Evolutionary conservation across 2,113 vertebrate species (phyloP).

Genomic region (Bambusicola thoracicus): DNA sequence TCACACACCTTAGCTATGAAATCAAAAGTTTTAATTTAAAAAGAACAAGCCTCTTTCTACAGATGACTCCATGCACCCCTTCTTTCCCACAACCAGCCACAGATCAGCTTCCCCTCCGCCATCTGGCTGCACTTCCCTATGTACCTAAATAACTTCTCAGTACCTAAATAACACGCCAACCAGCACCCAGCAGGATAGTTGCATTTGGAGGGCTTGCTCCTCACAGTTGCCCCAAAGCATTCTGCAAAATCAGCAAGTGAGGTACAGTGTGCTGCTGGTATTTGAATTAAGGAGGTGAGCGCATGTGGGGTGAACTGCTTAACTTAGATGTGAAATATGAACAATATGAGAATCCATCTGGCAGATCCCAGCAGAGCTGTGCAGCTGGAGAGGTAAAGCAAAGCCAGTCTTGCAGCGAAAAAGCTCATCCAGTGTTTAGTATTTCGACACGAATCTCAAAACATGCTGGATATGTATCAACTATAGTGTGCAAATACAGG

Average conservation of each 20-base stretch:
- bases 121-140: not conserved
- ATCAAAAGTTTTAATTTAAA: not conserved
- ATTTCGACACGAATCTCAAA: not conserved
- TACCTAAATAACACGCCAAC: not conserved
- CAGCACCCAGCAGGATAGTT: not conserved
- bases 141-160: too few species aligned
- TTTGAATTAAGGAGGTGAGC: not conserved
- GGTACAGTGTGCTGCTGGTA: not conserved
- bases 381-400: not conserved
- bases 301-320: not conserved
- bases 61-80: fast-evolving
- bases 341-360: not conserved
- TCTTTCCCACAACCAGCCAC: not conserved
- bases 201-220: not conserved
- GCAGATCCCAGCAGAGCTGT: not conserved
- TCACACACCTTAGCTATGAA: not conserved
- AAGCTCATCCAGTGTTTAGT: not conserved
- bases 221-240: not conserved
- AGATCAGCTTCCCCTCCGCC: not conserved
- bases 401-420: not conserved
- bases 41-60: not conserved
- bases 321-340: not conserved
- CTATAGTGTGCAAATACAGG: not conserved
- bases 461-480: not conserved
- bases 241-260: not conserved